Conservation (phyloP, 2,888 invertebrate genomes). For the Parochlus steinenii region DNA sequence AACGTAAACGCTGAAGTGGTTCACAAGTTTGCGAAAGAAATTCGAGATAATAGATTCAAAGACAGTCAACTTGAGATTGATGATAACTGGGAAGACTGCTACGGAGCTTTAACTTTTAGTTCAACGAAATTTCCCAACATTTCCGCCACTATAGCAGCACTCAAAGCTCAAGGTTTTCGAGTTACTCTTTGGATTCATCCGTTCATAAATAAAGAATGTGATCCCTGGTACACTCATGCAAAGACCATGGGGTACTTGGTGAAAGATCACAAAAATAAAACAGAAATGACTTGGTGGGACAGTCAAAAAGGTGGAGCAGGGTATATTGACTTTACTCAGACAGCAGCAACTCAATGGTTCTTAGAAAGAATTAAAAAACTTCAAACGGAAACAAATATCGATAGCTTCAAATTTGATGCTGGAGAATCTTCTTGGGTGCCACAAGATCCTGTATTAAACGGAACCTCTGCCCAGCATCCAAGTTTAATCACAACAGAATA, state of each 20-base stretch:
- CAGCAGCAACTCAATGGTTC: slow-evolving; percentile 40
- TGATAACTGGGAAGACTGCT: slow-evolving; percentile 74
- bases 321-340: slow-evolving; percentile 51
- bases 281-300: slow-evolving; percentile 33
- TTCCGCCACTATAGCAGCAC: slow-evolving; percentile 38
- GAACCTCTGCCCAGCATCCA: slow-evolving; percentile 31
- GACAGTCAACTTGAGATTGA: slow-evolving; percentile 73
- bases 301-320: slow-evolving; percentile 30
- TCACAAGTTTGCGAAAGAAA: slow-evolving; percentile 47
- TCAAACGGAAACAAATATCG: slow-evolving; percentile 42
- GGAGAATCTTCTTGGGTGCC: slow-evolving; percentile 52
- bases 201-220: slow-evolving; percentile 60
- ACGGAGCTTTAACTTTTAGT: slow-evolving; percentile 64
- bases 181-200: slow-evolving; percentile 77
- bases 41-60: slow-evolving; percentile 42
- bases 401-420: slow-evolving; percentile 64
- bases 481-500: slow-evolving; percentile 33
- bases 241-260: slow-evolving; percentile 34
- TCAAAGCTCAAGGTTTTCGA: slow-evolving; percentile 51
- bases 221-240: slow-evolving; percentile 40
- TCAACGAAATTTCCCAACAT: slow-evolving; percentile 51
- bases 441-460: slow-evolving; percentile 38
- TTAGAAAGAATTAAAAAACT: slow-evolving; percentile 32
- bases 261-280: slow-evolving; percentile 27
- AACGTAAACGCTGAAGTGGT: slow-evolving; percentile 46